Evolutionary conservation across 2,888 invertebrate species (phyloP), one percentile per base, ranked within the genome.

Genomic region (Dimorphilus gyrociliatus): DNA sequence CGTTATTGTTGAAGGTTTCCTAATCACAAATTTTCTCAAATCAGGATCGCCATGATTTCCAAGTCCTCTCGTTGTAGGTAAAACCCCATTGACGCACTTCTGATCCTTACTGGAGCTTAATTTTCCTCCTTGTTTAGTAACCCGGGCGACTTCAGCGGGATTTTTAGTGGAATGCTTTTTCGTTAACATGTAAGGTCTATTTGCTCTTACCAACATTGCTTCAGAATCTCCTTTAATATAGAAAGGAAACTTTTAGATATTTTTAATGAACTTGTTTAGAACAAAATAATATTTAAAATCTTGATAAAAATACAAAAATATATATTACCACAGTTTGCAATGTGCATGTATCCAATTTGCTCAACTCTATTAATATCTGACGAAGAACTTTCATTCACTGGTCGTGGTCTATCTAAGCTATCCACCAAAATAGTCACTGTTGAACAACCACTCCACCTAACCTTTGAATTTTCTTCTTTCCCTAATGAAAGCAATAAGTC

Each of bases 401-500:
- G 14, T 16, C 14, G 26, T n/a, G n/a, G n/a, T n/a, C n/a, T n/a
- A n/a, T n/a, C 2, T 2, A 35, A 36, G 27, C 39, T 35, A 27
- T 51, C 46, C 12, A 58, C 43, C 3, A 56, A 35, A 17, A 51
- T 36, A 4, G 51, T 48, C 2, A 48, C 27, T 1, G 54, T 52
- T 2, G 55, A 56, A 32, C 53, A 52, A 4, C 59, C 59, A 40
- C 57, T 58, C 59, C 59, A 59, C 12, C 59, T 38, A 3, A 59
- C 53, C 27, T 46, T 42, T 4, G 58, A 57, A 16, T 41, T 42
- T 35, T 57, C 60, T 36, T 53, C 53, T 36, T 52, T 52, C 3
- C 60, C 60, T 39, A 50, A 52, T 1, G 55, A 53, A 32, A 60
- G 34, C 18, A 55, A 39, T 26, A 46, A 45, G 37, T 60, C 60